Conservation (phyloP, 2,113 vertebrate species). For the Zosterops pallidus region DNA sequence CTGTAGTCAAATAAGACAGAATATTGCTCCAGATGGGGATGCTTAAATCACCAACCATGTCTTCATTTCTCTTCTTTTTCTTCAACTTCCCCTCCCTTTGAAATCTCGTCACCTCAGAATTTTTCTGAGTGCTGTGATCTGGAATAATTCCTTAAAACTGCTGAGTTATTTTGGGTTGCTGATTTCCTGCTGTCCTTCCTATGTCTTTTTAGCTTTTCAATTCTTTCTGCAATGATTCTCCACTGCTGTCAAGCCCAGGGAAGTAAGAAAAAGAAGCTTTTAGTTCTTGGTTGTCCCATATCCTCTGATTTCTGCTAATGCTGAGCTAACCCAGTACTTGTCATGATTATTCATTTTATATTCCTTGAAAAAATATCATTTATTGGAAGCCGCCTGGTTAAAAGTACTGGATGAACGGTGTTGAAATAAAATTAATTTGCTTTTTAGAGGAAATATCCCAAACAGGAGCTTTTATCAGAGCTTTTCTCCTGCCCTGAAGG, state of each 20-base stretch:
- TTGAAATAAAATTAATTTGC: not conserved
- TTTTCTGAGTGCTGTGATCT: not conserved
- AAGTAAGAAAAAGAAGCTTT: not conserved
- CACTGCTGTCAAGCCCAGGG: not conserved
- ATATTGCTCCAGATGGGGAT: not conserved
- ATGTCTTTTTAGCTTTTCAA: not conserved
- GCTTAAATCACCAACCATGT: not conserved
- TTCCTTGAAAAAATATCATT: not conserved
- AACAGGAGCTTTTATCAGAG: not conserved
- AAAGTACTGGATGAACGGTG: not conserved
- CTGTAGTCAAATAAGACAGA: not conserved
- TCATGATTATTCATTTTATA: fast-evolving
- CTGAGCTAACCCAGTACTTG: not conserved
- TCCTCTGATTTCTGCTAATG: not conserved
- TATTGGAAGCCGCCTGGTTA: not conserved
- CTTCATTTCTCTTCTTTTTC: not conserved
- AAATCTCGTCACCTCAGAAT: not conserved
- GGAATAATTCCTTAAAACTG: not conserved
- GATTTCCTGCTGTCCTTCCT: not conserved
- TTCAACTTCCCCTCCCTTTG: not conserved
- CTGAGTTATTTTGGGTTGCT: not conserved
- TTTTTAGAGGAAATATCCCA: not conserved
- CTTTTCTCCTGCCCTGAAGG: not conserved
- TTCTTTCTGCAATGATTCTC: not conserved
- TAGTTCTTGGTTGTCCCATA: not conserved